phyloP scores from a whole-genome alignment of 2,797 vertebrate genomes.

The Meda fulgida region DNA sequence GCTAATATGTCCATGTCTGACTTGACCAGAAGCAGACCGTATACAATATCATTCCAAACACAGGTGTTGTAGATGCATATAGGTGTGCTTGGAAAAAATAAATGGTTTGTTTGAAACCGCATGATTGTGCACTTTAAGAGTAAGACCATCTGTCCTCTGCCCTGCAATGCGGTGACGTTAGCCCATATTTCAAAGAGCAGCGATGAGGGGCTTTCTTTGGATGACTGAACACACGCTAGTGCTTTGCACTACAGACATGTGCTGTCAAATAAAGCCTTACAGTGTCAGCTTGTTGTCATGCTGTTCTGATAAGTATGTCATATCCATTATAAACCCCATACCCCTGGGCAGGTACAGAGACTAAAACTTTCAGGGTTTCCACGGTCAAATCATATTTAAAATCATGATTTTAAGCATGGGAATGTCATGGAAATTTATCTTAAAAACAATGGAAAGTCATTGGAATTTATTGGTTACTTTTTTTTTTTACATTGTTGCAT shows the following conservation, averaged over 20 bases:
- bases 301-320: background rate
- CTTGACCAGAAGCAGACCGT: slow-evolving; percentile 31
- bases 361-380: background rate
- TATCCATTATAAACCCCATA: background rate
- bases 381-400: background rate
- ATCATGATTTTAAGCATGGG: background rate
- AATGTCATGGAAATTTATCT: background rate
- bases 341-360: background rate
- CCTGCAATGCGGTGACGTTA: slow-evolving; percentile 68
- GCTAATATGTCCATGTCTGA: slow-evolving; percentile 19
- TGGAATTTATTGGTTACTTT: background rate
- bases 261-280: slow-evolving; percentile 1
- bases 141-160: slow-evolving; percentile 67
- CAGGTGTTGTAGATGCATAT: background rate
- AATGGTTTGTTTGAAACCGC: background rate
- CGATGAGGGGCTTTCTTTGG: slow-evolving; percentile 59
- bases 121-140: slow-evolving; percentile 48
- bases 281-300: too few relatives aligned
- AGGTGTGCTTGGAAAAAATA: slow-evolving; percentile 5
- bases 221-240: slow-evolving; percentile 33
- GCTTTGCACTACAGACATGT: slow-evolving; percentile 9
- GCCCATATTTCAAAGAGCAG: slow-evolving; percentile 66
- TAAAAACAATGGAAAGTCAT: background rate
- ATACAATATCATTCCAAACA: slow-evolving; percentile 20
- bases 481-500: background rate